Evolutionary conservation across 1,140 invertebrate genomes (phyloP), one percentile per base, ranked within the genome.

Genomic region (Tetramorium alpestre): DNA sequence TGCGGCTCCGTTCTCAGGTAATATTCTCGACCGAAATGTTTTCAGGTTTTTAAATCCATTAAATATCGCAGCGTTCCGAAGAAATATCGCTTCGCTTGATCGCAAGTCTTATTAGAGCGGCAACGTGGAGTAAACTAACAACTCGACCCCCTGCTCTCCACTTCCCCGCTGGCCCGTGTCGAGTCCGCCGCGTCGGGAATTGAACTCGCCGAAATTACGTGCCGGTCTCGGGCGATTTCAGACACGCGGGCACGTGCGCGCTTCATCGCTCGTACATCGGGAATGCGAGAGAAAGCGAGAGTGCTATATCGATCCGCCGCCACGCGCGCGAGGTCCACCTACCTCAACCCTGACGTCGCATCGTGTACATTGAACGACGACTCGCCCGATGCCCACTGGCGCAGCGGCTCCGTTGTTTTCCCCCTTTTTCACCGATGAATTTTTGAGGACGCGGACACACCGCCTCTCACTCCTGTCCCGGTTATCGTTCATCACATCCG

Each of bases 281-380:
- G 87, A 92, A 86, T 65, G 89, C 60, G 84, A 91, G 84, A 91
- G 90, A 93, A 93, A 93, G 90, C 75, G 91, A 91, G 81, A 92
- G 91, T 92, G 90, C 54, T 81, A 89, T 92, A 92, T 92, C 91
- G 92, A 93, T 92, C 89, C 82, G 72, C 89, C 82, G 72, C 47
- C 82, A 89, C 56, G 85, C 85, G 86, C 87, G 80, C 65, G 67
- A 75, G 77, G 88, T 86, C 87, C 89, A 82, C 84, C 88, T 92
- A 92, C 88, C 86, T 92, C 89, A 92, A 92, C 87, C 81, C 65
- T 81, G 65, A 22, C 77, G 54, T 64, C 25, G 28, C 51, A 6
- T 13, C 51, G 44, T 64, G 60, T 56, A 56, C 41, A 33, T 62
- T 75, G 47, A 77, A 64, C 33, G 41, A 38, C 72, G 73, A 16